A percentile compares a stretch with the other conserved stretches of the same genome.
phyloP scores from a whole-genome alignment of 2,888 invertebrate species.

The Eupithecia insigniata region DNA sequence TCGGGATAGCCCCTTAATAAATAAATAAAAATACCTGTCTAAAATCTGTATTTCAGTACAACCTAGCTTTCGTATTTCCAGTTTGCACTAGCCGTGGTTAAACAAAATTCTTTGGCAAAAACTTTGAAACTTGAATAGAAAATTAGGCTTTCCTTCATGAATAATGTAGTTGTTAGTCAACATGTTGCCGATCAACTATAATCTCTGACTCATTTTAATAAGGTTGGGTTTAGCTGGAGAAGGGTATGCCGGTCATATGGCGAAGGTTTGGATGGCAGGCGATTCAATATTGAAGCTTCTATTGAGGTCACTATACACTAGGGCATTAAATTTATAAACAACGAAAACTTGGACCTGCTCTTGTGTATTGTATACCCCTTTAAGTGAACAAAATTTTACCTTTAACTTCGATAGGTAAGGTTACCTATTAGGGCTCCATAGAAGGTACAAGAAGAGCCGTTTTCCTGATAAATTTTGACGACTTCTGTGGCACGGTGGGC shows the following conservation, averaged over 20 bases:
- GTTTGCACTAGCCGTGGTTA: conserved; percentile 8
- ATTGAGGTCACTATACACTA: not conserved
- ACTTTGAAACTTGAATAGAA: conserved; percentile 51
- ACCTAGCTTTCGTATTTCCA: not conserved
- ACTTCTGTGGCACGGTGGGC: too few species aligned
- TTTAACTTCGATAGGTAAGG: not conserved
- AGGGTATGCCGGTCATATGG: conserved; percentile 4
- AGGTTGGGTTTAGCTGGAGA: conserved; percentile 8
- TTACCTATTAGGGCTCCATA: not conserved
- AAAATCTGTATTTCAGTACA: not conserved
- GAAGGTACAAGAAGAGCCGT: not conserved
- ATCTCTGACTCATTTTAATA: conserved; percentile 14
- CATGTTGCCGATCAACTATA: conserved; percentile 3
- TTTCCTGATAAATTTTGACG: too few species aligned
- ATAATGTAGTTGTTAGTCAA: conserved; percentile 44
- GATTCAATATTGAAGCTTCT: conserved; percentile 16
- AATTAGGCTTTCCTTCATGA: conserved; percentile 50
- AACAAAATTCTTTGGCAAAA: conserved; percentile 44
- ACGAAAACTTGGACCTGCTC: not conserved
- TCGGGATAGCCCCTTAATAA: too few species aligned
- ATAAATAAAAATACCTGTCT: not conserved
- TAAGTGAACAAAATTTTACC: not conserved
- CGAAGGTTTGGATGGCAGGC: conserved; percentile 2
- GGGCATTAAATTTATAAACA: conserved; percentile 7
- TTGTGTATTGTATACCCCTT: not conserved